Evolutionary conservation across 2,113 vertebrate genomes (phyloP), one percentile per base, ranked within the genome.

Genomic region (Tichodroma muraria): DNA sequence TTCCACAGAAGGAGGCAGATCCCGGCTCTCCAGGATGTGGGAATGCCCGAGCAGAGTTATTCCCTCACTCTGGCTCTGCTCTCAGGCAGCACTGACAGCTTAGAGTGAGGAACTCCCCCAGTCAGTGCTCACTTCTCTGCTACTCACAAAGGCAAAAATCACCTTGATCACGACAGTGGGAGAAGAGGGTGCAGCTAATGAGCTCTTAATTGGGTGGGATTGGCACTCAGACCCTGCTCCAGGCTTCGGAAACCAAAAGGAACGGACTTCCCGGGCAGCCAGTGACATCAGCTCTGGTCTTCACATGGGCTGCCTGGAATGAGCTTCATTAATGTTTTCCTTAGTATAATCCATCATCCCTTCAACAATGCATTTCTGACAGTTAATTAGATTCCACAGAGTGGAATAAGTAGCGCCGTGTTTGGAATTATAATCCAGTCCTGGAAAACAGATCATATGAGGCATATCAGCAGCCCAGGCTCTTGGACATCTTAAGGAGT

Each of bases 351-450:
- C 98, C 97, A 98, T 99, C 98, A 98, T 98, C 86, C 97, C 90
- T 94, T 98, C 97, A 98, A 97, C 96, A 96, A 97, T 96, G 97
- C 97, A 95, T 97, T 97, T 96, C 96, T 98, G 98, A 98, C 98
- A 98, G 97, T 98, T 98, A 98, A 98, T 99, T 98, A 98, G 98
- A 98, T 97, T 97, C 97, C 97, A 97, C 96, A 73, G 97, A 94
- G 97, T 97, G 93, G 96, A 97, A 95, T 97, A 96, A 97, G 65
- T 75, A 97, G 92, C 11, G 10, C 54, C 75, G 87, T 98, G 97
- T 97, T 96, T 91, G 80, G 97, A 97, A 98, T 98, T 88, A 88
- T 77, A 97, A 97, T 97, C 96, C 79, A 37, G 82, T 50, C 47
- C 93, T 94, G 88, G 95, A 93, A 82, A 92, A 68, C 94, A 89